Conservation (phyloP, 2,113 vertebrate species). For the Origma solitaria region DNA sequence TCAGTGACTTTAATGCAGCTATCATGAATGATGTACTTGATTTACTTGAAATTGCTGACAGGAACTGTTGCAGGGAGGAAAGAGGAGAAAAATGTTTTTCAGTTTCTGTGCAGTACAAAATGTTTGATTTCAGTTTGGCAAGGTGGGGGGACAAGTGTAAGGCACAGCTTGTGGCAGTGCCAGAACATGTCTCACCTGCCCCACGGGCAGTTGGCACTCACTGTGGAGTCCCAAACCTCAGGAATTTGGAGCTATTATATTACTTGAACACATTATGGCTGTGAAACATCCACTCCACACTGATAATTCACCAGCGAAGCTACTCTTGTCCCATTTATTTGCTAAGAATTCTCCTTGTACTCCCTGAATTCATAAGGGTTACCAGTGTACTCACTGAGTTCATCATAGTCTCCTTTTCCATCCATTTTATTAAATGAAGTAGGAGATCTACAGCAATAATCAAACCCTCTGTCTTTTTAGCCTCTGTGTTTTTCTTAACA, state of each 20-base stretch:
- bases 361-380: background rate
- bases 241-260: background rate
- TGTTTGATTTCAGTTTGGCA: background rate
- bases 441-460: background rate
- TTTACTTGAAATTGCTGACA: background rate
- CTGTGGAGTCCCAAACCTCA: background rate
- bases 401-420: background rate
- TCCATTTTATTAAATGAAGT: background rate
- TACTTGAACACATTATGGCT: background rate
- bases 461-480: background rate
- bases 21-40: background rate
- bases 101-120: background rate
- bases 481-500: background rate
- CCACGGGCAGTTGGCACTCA: rapidly evolving
- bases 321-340: background rate
- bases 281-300: background rate
- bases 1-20: background rate
- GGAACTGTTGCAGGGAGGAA: rapidly evolving
- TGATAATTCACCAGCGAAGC: background rate
- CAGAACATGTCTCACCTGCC: background rate
- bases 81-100: background rate
- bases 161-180: background rate
- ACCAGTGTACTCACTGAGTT: background rate
- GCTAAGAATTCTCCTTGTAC: background rate
- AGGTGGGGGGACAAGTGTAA: background rate